Evolutionary conservation across 2,113 vertebrate species (phyloP).

Genomic region (Cyprinus carpio): DNA sequence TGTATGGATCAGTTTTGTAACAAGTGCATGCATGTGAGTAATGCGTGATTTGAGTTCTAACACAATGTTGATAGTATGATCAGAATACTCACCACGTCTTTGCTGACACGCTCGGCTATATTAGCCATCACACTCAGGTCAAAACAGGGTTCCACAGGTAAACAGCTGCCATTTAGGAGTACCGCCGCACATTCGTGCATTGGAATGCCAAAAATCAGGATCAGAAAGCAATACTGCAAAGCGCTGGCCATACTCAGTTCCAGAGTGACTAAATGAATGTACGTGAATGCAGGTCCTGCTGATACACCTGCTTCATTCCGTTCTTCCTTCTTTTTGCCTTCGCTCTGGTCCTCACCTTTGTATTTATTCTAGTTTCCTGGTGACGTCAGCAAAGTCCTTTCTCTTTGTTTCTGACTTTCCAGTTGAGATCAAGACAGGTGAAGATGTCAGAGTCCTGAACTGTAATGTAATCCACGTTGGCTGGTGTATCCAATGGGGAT

Average conservation of each 20-base stretch:
- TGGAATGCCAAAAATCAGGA: slow-evolving; percentile 19
- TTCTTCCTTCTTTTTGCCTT: slow-evolving; percentile 13
- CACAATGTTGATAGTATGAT: not conserved
- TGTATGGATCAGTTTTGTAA: not conserved
- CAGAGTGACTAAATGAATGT: not conserved
- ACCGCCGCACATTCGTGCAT: not conserved
- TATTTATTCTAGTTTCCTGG: slow-evolving; percentile 40
- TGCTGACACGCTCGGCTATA: slow-evolving; percentile 26
- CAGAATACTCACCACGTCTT: slow-evolving; percentile 47
- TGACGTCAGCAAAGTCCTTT: slow-evolving; percentile 34
- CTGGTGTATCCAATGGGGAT: not conserved
- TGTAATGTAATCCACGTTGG: not conserved
- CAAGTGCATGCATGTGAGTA: not conserved
- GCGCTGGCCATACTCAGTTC: slow-evolving; percentile 7
- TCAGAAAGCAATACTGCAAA: slow-evolving; percentile 7
- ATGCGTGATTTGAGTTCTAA: not conserved
- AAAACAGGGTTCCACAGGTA: slow-evolving; percentile 38
- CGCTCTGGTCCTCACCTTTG: slow-evolving; percentile 17
- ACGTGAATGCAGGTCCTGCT: slow-evolving; percentile 1
- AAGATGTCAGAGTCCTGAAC: not conserved
- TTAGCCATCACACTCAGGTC: slow-evolving; percentile 18
- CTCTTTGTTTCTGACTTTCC: not conserved
- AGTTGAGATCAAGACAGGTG: not conserved
- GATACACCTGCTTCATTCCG: not conserved
- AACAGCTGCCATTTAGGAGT: not conserved